Evolutionary conservation across 2,888 invertebrate species (phyloP).

Genomic region (Pyrgus malvae): DNA sequence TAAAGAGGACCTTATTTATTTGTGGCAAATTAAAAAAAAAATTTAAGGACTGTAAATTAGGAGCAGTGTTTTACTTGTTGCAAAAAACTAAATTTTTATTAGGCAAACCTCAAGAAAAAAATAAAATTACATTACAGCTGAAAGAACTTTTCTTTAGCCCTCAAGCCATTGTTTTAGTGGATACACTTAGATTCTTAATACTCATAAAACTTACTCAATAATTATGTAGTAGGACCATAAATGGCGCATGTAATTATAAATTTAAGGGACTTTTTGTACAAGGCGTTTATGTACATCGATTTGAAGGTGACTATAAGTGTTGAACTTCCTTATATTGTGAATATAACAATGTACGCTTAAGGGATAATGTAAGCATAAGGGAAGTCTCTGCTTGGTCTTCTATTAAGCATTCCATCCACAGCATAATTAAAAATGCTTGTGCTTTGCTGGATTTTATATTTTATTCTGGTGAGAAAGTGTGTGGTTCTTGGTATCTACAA

Average conservation of each 20-base stretch:
- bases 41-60: not conserved
- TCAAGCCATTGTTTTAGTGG: not conserved
- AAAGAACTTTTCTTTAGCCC: not conserved
- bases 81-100: too few relatives aligned
- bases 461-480: not conserved
- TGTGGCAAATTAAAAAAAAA: not conserved
- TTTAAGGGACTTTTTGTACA: slow-evolving; percentile 19
- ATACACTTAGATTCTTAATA: not conserved
- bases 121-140: not conserved
- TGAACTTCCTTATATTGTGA: slow-evolving; percentile 13
- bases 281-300: slow-evolving; percentile 21
- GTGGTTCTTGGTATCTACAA: not conserved
- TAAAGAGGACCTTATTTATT: not conserved
- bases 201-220: slow-evolving; percentile 3
- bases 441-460: slow-evolving; percentile 7
- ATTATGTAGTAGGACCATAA: slow-evolving; percentile 10
- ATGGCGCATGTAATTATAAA: slow-evolving; percentile 4
- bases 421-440: slow-evolving; percentile 26
- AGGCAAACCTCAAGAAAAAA: too few relatives aligned
- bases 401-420: slow-evolving; percentile 57
- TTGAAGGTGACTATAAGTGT: slow-evolving; percentile 13
- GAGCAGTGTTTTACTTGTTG: too few relatives aligned
- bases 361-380: slow-evolving; percentile 4
- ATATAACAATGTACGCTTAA: slow-evolving; percentile 6
- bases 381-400: slow-evolving; percentile 17